Evolutionary conservation across 2,797 vertebrate genomes (phyloP).

Genomic region (Sebastes hopkinsi): DNA sequence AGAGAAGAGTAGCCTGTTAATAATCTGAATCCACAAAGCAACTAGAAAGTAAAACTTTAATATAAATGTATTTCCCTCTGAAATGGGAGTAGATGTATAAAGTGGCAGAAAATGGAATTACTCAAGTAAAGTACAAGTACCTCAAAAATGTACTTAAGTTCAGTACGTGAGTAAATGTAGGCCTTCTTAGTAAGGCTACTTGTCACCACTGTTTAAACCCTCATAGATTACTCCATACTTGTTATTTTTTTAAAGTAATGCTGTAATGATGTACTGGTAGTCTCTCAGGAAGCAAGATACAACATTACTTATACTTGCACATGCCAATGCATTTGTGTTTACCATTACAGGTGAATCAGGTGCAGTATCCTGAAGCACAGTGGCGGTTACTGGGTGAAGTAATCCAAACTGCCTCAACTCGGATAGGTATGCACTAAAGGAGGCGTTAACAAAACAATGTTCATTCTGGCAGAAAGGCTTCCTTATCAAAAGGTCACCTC

Average conservation of each 20-base stretch:
- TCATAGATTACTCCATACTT: not conserved
- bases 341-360: slow-evolving; percentile 5
- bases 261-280: fast-evolving
- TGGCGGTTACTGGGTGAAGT: not conserved
- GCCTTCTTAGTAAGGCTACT: not conserved
- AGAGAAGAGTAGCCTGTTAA: too few species aligned
- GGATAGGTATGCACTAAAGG: too few species aligned
- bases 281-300: not conserved
- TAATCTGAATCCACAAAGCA: not conserved
- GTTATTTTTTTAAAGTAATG: not conserved
- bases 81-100: not conserved
- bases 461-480: not conserved
- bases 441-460: not conserved
- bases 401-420: not conserved
- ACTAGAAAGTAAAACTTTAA: not conserved
- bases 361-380: not conserved
- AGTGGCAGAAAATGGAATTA: not conserved
- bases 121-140: not conserved
- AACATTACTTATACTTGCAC: not conserved
- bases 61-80: not conserved
- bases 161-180: not conserved
- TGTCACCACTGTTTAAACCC: not conserved
- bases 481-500: not conserved
- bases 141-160: not conserved
- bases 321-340: not conserved